phyloP scores from a whole-genome alignment of 1,140 invertebrate genomes.

The Limonius californicus region DNA sequence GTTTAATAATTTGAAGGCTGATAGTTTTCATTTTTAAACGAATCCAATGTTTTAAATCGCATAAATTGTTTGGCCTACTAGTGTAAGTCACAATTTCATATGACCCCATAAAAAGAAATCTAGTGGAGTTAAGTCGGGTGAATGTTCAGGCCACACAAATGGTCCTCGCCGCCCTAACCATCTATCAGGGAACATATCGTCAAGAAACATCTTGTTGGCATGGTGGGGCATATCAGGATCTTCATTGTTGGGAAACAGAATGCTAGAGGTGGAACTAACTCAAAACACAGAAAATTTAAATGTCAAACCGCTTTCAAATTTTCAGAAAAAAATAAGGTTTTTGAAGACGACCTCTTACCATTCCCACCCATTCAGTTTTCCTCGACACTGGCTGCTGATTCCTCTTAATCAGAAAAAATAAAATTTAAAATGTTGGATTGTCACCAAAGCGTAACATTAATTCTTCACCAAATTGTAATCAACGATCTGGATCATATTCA shows the following conservation, averaged over 20 bases:
- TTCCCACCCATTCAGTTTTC: background rate
- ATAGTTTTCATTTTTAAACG: background rate
- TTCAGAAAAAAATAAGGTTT: background rate
- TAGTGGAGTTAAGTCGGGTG: too few relatives aligned
- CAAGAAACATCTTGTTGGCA: background rate
- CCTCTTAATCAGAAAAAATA: slow-evolving; percentile 11
- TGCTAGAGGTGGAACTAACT: too few relatives aligned
- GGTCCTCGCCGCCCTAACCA: too few relatives aligned
- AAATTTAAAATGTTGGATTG: slow-evolving; percentile 2
- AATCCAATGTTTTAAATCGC: background rate
- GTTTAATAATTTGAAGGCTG: background rate
- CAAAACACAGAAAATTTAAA: too few relatives aligned
- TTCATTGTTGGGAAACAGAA: too few relatives aligned
- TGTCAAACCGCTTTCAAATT: background rate
- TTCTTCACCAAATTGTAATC: slow-evolving; percentile 14
- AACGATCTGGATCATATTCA: slow-evolving; percentile 4
- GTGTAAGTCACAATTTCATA: background rate
- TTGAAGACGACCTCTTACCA: background rate
- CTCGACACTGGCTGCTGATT: background rate
- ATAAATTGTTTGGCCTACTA: background rate
- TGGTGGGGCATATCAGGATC: background rate
- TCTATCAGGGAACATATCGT: too few relatives aligned
- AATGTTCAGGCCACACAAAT: background rate
- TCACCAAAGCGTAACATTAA: background rate
- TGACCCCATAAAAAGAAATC: too few relatives aligned